Conservation (phyloP, 2,888 invertebrate genomes). For the Amblyteles armatorius region DNA sequence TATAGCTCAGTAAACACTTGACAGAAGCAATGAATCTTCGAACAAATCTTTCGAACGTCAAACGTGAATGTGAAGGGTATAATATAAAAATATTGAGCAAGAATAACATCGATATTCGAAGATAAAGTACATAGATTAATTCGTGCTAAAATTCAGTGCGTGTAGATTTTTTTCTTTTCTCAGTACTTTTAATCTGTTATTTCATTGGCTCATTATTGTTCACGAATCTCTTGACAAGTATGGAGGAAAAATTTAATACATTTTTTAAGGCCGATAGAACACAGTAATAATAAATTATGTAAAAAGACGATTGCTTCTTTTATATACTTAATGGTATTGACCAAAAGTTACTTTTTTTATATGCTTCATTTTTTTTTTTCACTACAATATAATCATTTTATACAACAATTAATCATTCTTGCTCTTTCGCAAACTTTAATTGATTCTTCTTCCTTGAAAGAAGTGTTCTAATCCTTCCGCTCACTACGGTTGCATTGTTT, state of each 20-base stretch:
- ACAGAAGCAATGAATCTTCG: conserved; percentile 19
- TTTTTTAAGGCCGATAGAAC: not conserved
- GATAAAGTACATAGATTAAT: conserved; percentile 32
- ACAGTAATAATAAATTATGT: too few species aligned
- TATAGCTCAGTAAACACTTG: conserved; percentile 31
- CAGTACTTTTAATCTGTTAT: too few species aligned
- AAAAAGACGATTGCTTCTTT: not conserved
- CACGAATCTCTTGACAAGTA: too few species aligned
- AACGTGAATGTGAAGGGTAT: not conserved
- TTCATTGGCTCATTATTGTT: too few species aligned
- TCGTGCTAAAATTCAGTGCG: not conserved
- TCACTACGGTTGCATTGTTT: conserved; percentile 15
- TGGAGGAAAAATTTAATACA: not conserved
- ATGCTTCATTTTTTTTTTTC: conserved; percentile 77
- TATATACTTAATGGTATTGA: not conserved
- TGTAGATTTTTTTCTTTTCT: not conserved
- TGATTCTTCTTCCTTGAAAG: not conserved
- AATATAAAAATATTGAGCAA: not conserved
- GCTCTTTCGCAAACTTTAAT: not conserved
- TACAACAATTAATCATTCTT: not conserved
- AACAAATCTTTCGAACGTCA: not conserved
- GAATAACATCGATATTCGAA: not conserved
- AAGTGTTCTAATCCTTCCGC: not conserved
- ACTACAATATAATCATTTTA: conserved; percentile 86
- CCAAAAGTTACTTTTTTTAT: not conserved